phyloP scores from a whole-genome alignment of 1,140 invertebrate genomes.

The Sinonovacula constricta region DNA sequence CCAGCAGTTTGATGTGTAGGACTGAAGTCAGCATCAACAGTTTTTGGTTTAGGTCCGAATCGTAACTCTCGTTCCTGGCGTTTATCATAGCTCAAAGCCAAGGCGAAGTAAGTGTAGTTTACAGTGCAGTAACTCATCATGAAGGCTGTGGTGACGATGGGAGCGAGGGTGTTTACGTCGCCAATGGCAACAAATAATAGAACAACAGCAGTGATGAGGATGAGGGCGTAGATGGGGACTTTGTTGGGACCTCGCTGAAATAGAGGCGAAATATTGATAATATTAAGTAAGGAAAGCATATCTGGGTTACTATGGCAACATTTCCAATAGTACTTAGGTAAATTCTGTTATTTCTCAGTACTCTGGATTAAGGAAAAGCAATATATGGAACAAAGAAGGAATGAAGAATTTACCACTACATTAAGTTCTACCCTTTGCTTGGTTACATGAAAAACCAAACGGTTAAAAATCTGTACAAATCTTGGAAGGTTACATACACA shows the following conservation, averaged over 20 bases:
- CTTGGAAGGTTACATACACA: too few relatives aligned
- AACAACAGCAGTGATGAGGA: conserved; percentile 92
- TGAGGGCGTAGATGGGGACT: conserved; percentile 94
- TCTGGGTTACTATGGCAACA: too few relatives aligned
- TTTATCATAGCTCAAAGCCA: conserved; percentile 97
- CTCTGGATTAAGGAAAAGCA: too few relatives aligned
- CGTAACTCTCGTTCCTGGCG: conserved; percentile 84
- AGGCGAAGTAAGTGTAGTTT: conserved; percentile 97
- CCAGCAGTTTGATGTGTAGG: conserved; percentile 49
- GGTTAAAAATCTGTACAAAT: too few relatives aligned
- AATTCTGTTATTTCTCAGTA: too few relatives aligned
- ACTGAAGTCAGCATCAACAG: conserved; percentile 2
- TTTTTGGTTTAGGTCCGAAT: conserved; percentile 44
- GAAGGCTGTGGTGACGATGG: conserved; percentile 98
- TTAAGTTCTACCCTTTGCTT: too few relatives aligned
- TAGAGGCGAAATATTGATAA: too few relatives aligned
- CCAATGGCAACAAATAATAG: conserved; percentile 95
- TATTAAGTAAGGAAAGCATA: too few relatives aligned
- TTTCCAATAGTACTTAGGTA: too few relatives aligned
- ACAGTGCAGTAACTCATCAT: conserved; percentile 96
- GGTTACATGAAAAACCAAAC: too few relatives aligned
- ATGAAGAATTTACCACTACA: too few relatives aligned
- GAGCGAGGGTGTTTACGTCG: conserved; percentile 95
- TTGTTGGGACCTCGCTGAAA: conserved; percentile 95
- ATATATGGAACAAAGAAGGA: too few relatives aligned